Evolutionary conservation across 2,797 vertebrate genomes (phyloP).

Genomic region (Florisuga fusca): DNA sequence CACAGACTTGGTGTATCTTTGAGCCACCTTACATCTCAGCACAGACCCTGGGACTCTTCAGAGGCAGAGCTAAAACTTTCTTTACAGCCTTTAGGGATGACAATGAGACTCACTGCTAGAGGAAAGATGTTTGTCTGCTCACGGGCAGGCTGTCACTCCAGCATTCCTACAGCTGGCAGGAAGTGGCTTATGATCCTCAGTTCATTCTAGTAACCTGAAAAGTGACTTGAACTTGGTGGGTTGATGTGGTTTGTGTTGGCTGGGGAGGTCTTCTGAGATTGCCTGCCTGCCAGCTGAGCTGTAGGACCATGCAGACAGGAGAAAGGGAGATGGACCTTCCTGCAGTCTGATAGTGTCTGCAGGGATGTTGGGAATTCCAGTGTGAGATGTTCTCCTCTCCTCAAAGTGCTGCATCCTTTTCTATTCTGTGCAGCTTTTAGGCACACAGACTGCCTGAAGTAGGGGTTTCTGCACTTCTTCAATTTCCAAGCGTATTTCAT

Average conservation of each 20-base stretch:
- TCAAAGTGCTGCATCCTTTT: rapidly evolving
- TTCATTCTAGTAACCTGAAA: neutral
- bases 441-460: neutral
- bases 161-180: neutral
- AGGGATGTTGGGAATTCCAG: neutral
- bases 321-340: rapidly evolving
- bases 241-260: neutral
- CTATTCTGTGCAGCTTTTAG: rapidly evolving
- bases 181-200: neutral
- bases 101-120: neutral
- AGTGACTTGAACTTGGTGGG: neutral
- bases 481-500: neutral
- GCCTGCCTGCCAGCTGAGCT: neutral
- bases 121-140: neutral
- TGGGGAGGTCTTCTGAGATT: neutral
- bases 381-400: neutral
- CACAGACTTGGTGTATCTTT: rapidly evolving
- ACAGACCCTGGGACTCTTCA: neutral
- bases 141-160: neutral
- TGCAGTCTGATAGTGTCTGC: neutral
- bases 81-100: rapidly evolving
- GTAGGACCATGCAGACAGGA: neutral
- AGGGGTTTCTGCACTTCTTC: neutral
- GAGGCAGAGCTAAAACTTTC: neutral
- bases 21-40: neutral